Evolutionary conservation across 1,140 invertebrate genomes (phyloP), one percentile per base, ranked within the genome.

Genomic region (Lepeophtheirus salmonis): DNA sequence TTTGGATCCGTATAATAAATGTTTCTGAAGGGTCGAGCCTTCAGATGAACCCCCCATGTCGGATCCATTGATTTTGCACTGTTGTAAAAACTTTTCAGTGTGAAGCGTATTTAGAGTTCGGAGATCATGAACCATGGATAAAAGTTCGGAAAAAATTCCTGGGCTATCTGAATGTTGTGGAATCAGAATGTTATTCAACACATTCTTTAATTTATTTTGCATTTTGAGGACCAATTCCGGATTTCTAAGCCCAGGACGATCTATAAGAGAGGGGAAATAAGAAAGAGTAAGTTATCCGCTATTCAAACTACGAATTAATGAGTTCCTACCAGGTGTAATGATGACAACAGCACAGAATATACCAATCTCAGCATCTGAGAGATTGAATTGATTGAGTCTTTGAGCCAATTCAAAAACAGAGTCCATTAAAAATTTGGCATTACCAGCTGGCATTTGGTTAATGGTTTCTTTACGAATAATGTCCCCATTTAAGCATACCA

Each of bases 391-490:
- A 70, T 95, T 94, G 70, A 97, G 83, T 64, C 88, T 79, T 68
- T 94, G 89, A 48, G 90, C 88, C 72, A 97, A 94, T 67, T 96
- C 92, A 70, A 97, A 94, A 75, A 95, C 96, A 62, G 87, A 92
- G 68, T 95, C 88, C 72, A 95, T 84, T 23, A 97, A 79, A 70
- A 94, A 95, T 65, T 88, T 78, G 12, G 89, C 88, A 73, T 92
- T 92, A 63, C 84, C 86, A 66, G 66, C 65, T 59, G 63, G 64
- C 56, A 81, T 83, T 68, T 83, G 84, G 72, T 88, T 84, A 63
- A 92, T 84, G 53, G 86, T 82, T 70, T 92, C 88, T 53, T 86
- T 78, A 66, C 87, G 84, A 68, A 91, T 79, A 64, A 92, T 81
- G 72, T 90, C 86, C 52, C 88, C 88, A 67, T 92, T 91, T 54